Conservation (phyloP, 1,140 invertebrate species). For the Drosophila saltans region DNA sequence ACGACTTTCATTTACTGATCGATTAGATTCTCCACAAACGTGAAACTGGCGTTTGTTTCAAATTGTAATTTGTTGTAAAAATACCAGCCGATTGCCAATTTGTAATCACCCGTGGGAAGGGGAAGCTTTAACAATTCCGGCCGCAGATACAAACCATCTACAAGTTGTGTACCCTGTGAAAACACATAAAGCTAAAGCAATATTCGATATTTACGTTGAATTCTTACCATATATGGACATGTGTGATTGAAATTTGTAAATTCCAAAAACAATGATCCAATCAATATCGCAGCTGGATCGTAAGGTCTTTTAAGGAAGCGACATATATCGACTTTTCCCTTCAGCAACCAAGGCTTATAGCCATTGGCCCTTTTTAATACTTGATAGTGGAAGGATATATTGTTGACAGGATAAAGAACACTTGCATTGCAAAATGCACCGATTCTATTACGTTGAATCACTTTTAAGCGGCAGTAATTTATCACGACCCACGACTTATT, state of each 20-base stretch:
- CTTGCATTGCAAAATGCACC: not conserved
- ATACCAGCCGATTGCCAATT: not conserved
- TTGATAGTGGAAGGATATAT: not conserved
- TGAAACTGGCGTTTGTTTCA: conserved; percentile 2
- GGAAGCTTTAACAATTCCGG: conserved; percentile 2
- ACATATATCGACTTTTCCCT: not conserved
- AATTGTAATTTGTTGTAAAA: not conserved
- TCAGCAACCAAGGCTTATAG: not conserved
- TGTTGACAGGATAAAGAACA: not conserved
- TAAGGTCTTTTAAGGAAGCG: not conserved
- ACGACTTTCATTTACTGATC: not conserved
- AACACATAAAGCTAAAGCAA: not conserved
- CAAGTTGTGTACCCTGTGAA: not conserved
- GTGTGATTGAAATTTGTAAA: conserved; percentile 15
- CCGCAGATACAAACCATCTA: not conserved
- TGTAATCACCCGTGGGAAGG: not conserved
- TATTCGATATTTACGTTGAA: not conserved
- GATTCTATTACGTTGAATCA: not conserved
- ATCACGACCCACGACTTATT: conserved; percentile 1
- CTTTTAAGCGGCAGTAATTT: not conserved
- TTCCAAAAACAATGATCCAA: not conserved
- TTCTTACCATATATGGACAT: conserved; percentile 10
- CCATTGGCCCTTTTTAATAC: conserved; percentile 11
- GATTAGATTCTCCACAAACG: not conserved
- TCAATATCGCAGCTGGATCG: not conserved